Evolutionary conservation across 1,140 invertebrate genomes (phyloP).

Genomic region (Drosophila mayri): DNA sequence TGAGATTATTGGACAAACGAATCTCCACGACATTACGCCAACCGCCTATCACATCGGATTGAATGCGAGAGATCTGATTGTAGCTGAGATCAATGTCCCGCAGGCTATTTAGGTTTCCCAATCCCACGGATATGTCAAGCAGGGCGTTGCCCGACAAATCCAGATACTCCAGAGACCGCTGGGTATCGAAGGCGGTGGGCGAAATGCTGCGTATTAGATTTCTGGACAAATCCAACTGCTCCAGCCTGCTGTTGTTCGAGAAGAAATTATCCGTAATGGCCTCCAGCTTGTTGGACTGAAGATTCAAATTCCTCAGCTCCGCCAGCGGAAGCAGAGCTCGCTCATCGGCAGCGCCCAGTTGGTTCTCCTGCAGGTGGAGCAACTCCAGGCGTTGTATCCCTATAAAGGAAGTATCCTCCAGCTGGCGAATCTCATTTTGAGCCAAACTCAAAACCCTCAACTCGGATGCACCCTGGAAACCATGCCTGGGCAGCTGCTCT

Average conservation of each 20-base stretch:
- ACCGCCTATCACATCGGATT: constrained; percentile 88
- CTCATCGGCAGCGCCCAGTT: constrained; percentile 88
- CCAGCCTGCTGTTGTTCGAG: constrained; percentile 88
- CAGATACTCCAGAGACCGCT: constrained; percentile 89
- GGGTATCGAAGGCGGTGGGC: constrained; percentile 88
- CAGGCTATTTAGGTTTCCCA: constrained; percentile 89
- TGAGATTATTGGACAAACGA: constrained; percentile 90
- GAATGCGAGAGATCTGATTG: constrained; percentile 91
- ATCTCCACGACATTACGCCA: constrained; percentile 89
- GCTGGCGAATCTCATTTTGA: constrained; percentile 90
- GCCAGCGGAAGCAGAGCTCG: constrained; percentile 88
- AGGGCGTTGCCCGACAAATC: constrained; percentile 93
- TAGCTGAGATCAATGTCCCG: constrained; percentile 91
- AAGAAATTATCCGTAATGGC: constrained; percentile 89
- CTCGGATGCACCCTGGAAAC: constrained; percentile 89
- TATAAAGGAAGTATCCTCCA: constrained; percentile 90
- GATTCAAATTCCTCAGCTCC: constrained; percentile 89
- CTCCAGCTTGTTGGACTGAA: constrained; percentile 92
- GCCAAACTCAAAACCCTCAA: constrained; percentile 91
- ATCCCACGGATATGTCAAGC: constrained; percentile 89
- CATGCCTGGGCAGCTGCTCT: constrained; percentile 88
- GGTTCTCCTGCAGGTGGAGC: constrained; percentile 92
- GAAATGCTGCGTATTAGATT: constrained; percentile 91
- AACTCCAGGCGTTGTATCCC: constrained; percentile 90
- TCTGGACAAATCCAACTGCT: constrained; percentile 90